These are phyloP conservation scores for Helarctos malayanus DNA, from an alignment of 2,797 vertebrate species.

Conservation along the genomic window DNA sequence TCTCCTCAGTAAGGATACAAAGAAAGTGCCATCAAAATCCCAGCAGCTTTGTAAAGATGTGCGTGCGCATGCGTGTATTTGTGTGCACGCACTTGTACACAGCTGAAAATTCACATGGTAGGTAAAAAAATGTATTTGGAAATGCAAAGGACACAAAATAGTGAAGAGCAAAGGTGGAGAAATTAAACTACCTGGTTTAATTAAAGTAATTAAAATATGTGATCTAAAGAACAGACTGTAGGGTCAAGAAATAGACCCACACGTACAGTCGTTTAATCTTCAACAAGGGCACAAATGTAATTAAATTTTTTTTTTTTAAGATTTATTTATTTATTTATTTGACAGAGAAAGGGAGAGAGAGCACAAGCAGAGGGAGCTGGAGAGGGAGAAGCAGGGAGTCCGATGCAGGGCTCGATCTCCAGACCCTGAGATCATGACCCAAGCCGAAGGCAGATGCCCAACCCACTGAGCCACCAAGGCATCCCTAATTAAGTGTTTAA, in stretches of 20 bases:
- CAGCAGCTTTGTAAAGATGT: background rate
- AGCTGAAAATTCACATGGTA: background rate
- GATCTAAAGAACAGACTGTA: background rate
- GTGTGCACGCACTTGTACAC: background rate
- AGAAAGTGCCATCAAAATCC: background rate
- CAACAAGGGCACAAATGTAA: background rate
- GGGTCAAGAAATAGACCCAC: background rate
- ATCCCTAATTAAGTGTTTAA: background rate
- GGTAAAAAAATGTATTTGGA: background rate
- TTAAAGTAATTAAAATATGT: background rate
- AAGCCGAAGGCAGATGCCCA: too few species aligned
- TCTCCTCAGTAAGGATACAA: background rate
- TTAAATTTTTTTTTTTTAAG: background rate
- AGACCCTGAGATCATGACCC: too few species aligned
- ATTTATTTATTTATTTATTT: too few species aligned
- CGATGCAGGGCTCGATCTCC: too few species aligned
- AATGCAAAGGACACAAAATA: background rate
- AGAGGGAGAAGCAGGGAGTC: too few species aligned
- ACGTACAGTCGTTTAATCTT: background rate
- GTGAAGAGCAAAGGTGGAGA: background rate
- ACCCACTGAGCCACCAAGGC: too few species aligned
- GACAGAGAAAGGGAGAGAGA: too few species aligned
- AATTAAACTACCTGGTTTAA: background rate
- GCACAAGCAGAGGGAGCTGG: too few species aligned
- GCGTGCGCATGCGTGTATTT: background rate